A percentile compares a stretch with the other conserved stretches of the same genome.
phyloP scores from a whole-genome alignment of 2,113 vertebrate species.

The human region GRCh38 chrX:42153501-42154000 shows the following conservation, averaged over 20 bases:
- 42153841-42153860: neutral
- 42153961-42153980: neutral
- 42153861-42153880: neutral
- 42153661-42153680: neutral
- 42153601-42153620: neutral
- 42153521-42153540: constrained; percentile 45
- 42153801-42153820: neutral
- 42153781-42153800: neutral
- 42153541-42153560: constrained; percentile 49
- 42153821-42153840: neutral
- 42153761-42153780: neutral
- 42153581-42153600: neutral
- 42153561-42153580: neutral
- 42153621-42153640: neutral
- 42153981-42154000: neutral
- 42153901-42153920: neutral
- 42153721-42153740: neutral
- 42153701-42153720: neutral
- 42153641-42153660: neutral
- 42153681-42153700: neutral
- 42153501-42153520: constrained; percentile 36
- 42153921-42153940: neutral
- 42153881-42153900: neutral
- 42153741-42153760: neutral
- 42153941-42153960: neutral